Base-by-base conservation (phyloP, 2,888 invertebrate species). In the Trachelus troglodyta region DNA sequence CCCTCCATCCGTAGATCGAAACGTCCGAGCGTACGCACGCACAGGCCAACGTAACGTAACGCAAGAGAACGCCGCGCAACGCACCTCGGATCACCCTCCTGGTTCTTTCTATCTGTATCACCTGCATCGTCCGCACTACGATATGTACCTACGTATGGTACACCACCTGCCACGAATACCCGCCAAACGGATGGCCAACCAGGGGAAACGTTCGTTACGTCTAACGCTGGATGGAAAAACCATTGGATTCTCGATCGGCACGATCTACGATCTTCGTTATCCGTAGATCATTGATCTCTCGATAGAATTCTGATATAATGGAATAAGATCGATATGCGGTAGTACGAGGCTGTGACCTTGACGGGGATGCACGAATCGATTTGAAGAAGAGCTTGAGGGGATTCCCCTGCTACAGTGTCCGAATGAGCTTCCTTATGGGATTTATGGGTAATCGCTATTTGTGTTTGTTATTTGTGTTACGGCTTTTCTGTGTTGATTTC, bases 131-230 rank as follows among this genome's bases (percentile, higher is more conserved):
- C 79, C 78, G 56, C 79, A 77, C 78, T 73, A 34, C 71, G 79
- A 37, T 76, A 56, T 69, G 74, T 80, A 81, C 78, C 80, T 80
- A 76, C 80, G 79, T 77, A 79, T 77, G 77, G 80, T 81, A 82
- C 80, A 81, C 82, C 84, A 86, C 86, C 86, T 85, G 85, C 84
- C 82, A 80, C 79, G 74, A 68, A 73, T 78, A 83, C 81, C 79
- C 77, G 77, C 79, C 81, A 78, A 81, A 78, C 78, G 81, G 79
- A 79, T 75, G 76, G 77, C 76, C 74, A 69, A 79, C 69, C 74
- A 76, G 79, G 80, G 81, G 79, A 82, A 83, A 80, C 37, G 78
- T 31, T 31, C 31, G 31, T 71, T 71, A 71, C 71, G 71, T 34
- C 33, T 56, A 56, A 56, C 56, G 56, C 23, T 56, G 23, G 56